Evolutionary conservation across 2,888 invertebrate species (phyloP).

Genomic region (Eupithecia pulchellata): DNA sequence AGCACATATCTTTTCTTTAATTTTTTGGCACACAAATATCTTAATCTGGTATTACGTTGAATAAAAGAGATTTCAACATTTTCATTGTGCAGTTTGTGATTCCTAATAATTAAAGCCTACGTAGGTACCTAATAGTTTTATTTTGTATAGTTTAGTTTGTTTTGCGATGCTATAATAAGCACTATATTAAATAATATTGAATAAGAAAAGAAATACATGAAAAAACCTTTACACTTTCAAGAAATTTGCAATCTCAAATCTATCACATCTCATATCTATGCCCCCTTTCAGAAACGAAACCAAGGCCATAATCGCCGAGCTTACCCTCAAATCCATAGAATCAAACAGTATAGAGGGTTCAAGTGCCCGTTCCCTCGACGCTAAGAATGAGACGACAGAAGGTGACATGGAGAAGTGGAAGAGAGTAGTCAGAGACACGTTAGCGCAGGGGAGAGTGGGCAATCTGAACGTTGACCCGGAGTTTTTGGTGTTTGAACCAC

Average conservation of each 20-base stretch:
- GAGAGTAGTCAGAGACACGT: conserved; percentile 88
- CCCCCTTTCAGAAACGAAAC: conserved; percentile 75
- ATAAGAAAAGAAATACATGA: too few relatives aligned
- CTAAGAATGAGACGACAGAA: conserved; percentile 51
- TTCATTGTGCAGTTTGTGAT: too few relatives aligned
- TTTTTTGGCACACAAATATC: too few relatives aligned
- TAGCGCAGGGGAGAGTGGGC: conserved; percentile 90
- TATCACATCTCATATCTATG: neutral
- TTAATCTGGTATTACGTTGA: too few relatives aligned
- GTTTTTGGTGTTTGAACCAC: conserved; percentile 90
- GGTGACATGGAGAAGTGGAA: conserved; percentile 71
- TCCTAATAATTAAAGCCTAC: too few relatives aligned
- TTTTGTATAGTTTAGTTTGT: too few relatives aligned
- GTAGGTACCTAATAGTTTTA: too few relatives aligned
- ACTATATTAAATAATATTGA: too few relatives aligned
- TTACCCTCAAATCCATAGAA: conserved; percentile 91
- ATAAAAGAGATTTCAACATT: too few relatives aligned
- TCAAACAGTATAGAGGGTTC: conserved; percentile 86
- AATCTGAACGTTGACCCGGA: conserved; percentile 92
- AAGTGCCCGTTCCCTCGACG: conserved; percentile 65
- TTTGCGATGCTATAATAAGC: too few relatives aligned
- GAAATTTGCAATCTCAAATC: neutral
- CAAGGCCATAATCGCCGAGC: conserved; percentile 90
- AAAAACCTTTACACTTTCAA: neutral
- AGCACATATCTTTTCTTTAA: too few relatives aligned